Base-by-base conservation (phyloP, 2,888 invertebrate species). In the Tetranychus piercei region DNA sequence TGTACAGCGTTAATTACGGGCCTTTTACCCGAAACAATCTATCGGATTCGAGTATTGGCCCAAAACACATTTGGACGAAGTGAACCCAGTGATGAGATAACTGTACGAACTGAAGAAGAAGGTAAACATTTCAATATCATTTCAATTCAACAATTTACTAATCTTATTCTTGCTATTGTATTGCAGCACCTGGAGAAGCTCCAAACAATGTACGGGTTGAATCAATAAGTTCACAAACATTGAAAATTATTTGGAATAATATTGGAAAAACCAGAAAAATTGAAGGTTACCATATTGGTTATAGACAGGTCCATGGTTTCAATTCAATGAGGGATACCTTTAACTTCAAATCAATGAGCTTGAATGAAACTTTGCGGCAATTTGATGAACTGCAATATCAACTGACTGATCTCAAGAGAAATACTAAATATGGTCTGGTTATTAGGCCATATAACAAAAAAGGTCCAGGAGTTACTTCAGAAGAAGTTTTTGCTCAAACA, bases 21-120 rank as follows among this genome's bases (percentile, higher is more conserved):
- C 55, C 79, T 82, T 6, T 80, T 80, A 44, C 82, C 82, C 9
- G 79, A 81, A 6, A 81, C 79, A 67, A 76, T 77, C n/a, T 82
- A 82, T 77, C 78, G 80, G 74, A 78, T 82, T 34, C 77, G 81
- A 34, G 79, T 82, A 6, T 77, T 80, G 66, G 81, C 82, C 11
- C 80, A 80, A 72, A 82, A 82, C 76, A 78, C 80, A 6, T 79
- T 82, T 2, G 82, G 82, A 1, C 78, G 79, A 65, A 80, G 82
- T 72, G 74, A 76, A 5, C 80, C 81, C 0, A 81, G 81, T 75
- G 76, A 79, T 3, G 79, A 79, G 23, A 77, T 81, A 8, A 76
- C 78, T 0, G 79, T 80, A 1, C 79, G 78, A 34, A 80, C 81
- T 65, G 78, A 79, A 45, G 82, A 82, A 75, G 82, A 82, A 80